Percentiles rank a stretch among this genome's conserved stretches.
phyloP scores from a whole-genome alignment of 2,888 invertebrate genomes.

The Hirudinaria manillensis region DNA sequence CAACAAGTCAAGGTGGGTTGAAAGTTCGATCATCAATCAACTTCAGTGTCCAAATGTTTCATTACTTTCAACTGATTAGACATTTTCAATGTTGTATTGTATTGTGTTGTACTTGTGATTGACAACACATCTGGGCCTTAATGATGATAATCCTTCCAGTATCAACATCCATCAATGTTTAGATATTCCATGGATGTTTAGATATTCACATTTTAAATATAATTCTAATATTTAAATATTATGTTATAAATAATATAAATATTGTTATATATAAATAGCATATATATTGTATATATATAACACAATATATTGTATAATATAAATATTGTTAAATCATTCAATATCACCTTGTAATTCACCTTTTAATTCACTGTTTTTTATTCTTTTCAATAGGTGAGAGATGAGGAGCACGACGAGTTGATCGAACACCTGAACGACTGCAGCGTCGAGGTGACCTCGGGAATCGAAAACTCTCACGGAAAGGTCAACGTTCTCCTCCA shows the following conservation, averaged over 20 bases:
- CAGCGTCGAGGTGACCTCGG: slow-evolving; percentile 71
- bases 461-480: slow-evolving; percentile 78
- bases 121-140: no score
- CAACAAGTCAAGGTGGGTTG: slow-evolving; percentile 75
- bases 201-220: not conserved
- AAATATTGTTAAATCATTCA: no score
- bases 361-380: not conserved
- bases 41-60: not conserved
- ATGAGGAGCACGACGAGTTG: slow-evolving; percentile 87
- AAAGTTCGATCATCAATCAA: not conserved
- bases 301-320: no score
- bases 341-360: not conserved
- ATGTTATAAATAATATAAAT: no score
- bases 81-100: no score
- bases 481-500: slow-evolving; percentile 71
- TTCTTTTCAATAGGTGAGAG: slow-evolving; percentile 66
- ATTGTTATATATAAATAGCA: no score
- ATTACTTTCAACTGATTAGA: no score
- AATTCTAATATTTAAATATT: slow-evolving; percentile 6
- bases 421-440: slow-evolving; percentile 71
- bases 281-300: no score
- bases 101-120: no score
- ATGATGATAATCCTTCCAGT: no score
- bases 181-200: not conserved
- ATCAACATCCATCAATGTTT: no score